phyloP scores from a whole-genome alignment of 2,797 vertebrate genomes.

The Bucorvus abyssinicus region DNA sequence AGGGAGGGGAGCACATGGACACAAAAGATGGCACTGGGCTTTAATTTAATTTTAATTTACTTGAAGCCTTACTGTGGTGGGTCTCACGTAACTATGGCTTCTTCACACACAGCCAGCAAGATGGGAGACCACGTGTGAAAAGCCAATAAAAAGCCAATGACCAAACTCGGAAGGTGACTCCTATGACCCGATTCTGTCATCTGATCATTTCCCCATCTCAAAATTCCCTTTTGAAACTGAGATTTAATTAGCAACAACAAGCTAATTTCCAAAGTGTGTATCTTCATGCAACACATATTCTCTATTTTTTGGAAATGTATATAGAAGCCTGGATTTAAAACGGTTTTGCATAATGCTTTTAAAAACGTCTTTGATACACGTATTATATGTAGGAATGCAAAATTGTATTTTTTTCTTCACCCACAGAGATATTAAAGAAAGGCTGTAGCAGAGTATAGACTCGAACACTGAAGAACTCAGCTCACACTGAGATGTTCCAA shows the following conservation, averaged over 20 bases:
- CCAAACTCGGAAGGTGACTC: neutral
- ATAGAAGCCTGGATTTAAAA: neutral
- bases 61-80: neutral
- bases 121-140: neutral
- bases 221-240: neutral
- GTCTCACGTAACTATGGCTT: neutral
- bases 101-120: neutral
- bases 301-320: neutral
- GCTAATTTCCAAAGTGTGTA: neutral
- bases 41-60: neutral
- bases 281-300: neutral
- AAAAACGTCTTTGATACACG: neutral
- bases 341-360: neutral
- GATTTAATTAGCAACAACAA: neutral
- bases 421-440: neutral
- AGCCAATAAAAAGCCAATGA: neutral
- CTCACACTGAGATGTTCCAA: neutral
- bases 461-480: neutral
- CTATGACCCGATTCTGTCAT: neutral
- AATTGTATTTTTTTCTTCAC: neutral
- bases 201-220: neutral
- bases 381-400: neutral
- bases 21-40: neutral
- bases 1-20: rapidly evolving
- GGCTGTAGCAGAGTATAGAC: neutral